Base-by-base conservation (phyloP, 1,140 invertebrate species). In the Caenorhabditis brenneri region DNA sequence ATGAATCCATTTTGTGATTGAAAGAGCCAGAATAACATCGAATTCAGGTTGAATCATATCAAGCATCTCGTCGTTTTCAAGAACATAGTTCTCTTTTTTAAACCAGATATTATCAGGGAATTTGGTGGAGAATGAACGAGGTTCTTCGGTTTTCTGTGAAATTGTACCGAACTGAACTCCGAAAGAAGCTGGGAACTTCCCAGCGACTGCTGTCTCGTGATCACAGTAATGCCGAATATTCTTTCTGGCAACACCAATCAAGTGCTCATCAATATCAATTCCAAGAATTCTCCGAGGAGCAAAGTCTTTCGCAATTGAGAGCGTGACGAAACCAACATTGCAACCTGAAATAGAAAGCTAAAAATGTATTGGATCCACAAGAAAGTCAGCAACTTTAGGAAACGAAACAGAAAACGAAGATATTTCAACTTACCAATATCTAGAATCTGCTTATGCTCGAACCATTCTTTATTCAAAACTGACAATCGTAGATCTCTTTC, bases 1-100 rank as follows among this genome's bases (percentile, higher is more conserved):
- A 91, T 99, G 97, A 87, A 99, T 94, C 97, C 97, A 99, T 92
- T 99, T 99, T 2, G 96, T 98, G 15, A 97, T 94, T 42, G 96
- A 97, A 4, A 99, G 92, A 90, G 96, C 98, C 12, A 99, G 91
- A 84, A 99, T 97, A 69, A 95, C 93, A 92, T 99, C 96, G 91
- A 96, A 99, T 91, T 98, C 95, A 36, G 95, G 94, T 33, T 83
- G 78, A 19, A 89, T 95, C 49, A 93, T 92, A 16, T 94, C 93
- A 24, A 97, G 88, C 33, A 95, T 91, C 12, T 94, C 93, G 89
- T 98, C 96, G 88, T 94, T 94, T 84, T 95, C 94, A 15, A 96
- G 92, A 9, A 99, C 95, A 91, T 98, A 99, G 91, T 99, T 98
- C 79, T 95, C 95, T 94, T 97, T 92, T 58, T 93, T 93, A 89